phyloP scores from a whole-genome alignment of 2,888 invertebrate genomes.

The Napeogenes sylphis region DNA sequence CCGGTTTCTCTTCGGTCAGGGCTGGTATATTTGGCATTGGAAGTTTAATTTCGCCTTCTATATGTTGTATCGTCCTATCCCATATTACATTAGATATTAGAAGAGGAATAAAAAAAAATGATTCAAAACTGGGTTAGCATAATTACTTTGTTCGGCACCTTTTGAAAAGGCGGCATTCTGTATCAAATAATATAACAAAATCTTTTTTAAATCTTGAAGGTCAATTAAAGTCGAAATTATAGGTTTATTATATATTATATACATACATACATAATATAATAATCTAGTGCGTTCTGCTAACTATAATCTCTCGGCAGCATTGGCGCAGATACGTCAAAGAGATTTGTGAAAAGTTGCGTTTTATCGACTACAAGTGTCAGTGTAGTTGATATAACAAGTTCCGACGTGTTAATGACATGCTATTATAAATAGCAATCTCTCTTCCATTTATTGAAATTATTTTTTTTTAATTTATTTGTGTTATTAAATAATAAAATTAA shows the following conservation, averaged over 20 bases:
- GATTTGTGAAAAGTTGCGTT: constrained; percentile 11
- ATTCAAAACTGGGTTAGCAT: neutral
- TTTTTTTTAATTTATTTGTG: neutral
- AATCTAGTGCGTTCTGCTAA: no score
- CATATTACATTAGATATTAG: neutral
- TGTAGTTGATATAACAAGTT: constrained; percentile 19
- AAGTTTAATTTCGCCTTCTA: constrained; percentile 84
- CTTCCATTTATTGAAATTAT: neutral
- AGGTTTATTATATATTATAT: no score
- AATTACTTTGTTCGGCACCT: neutral
- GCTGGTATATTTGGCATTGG: constrained; percentile 79
- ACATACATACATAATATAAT: no score
- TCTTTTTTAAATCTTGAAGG: no score
- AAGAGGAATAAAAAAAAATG: neutral
- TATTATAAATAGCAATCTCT: neutral
- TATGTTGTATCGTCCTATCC: constrained; percentile 83
- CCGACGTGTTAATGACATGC: constrained; percentile 13
- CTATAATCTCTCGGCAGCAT: neutral
- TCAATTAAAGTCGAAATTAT: no score
- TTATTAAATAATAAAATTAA: neutral
- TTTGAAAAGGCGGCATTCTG: no score
- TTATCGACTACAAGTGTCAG: constrained; percentile 15
- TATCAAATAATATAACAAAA: no score
- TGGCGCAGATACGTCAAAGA: no score
- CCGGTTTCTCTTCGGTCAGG: constrained; percentile 54